Evolutionary conservation across 1,140 invertebrate genomes (phyloP), one percentile per base, ranked within the genome.

Genomic region (Leptinotarsa defecta): DNA sequence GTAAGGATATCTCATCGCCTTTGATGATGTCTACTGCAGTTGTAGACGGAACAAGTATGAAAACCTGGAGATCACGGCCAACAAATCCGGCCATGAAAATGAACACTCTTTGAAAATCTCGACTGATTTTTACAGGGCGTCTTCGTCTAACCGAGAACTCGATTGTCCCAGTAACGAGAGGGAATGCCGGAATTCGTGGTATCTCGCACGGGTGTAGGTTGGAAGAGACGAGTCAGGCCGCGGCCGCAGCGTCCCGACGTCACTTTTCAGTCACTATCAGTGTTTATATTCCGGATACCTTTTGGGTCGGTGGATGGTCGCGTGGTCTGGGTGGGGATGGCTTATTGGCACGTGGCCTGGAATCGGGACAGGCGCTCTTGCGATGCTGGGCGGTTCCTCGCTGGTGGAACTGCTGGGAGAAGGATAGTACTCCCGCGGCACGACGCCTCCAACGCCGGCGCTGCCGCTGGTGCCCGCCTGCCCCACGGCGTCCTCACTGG

Each of bases 401-500:
- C 80, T 81, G n/a, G 80, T 83, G 48, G 81, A 83, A 77, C 80
- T 83, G 80, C 79, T 81, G 57, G 81, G 88, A 80, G 85, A 88
- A 80, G 88, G 88, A 77, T 87, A 88, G 83, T 88, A 88, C 78
- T 87, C 85, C 69, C 86, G 82, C 13, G 84, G 83, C 73, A 82
- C 85, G n/a, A 74, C 78, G 64, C 75, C 78, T 64, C 78, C 77
- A 67, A 78, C 77, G 68, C 73, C 76, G 43, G 76, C 80, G 73
- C 78, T 69, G 48, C 79, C 81, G 73, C 80, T 85, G 83, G 84
- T 83, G 80, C 86, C 86, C 83, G 88, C 88, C 82, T 71, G 67
- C 64, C 79, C 75, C 85, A 94, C 89, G 85, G 91, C 89, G 86
- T 94, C 93, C 88, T 95, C 94, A 92, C 93, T 95, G 88, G 93